phyloP scores from a whole-genome alignment of 2,888 invertebrate species.

The Sesia apiformis region DNA sequence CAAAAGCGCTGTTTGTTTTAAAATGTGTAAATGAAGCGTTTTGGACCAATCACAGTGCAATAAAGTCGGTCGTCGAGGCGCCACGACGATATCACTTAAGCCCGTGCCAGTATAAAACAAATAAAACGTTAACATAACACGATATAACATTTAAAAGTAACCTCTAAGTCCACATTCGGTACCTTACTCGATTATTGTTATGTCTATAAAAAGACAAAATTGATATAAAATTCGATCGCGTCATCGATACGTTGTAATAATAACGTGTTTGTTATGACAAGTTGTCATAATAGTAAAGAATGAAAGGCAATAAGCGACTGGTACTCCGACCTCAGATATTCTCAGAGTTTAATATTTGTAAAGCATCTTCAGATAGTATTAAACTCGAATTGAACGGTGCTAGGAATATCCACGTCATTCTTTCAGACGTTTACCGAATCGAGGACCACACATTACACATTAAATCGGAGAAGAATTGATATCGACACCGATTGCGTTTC shows the following conservation, averaged over 20 bases:
- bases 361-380: not conserved
- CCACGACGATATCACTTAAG: slow-evolving; percentile 4
- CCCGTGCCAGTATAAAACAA: not conserved
- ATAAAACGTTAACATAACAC: slow-evolving; percentile 10
- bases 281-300: slow-evolving; percentile 37
- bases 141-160: slow-evolving; percentile 1
- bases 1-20: slow-evolving; percentile 36
- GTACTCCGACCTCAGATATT: not conserved
- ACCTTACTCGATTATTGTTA: slow-evolving; percentile 1
- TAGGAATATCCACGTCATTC: slow-evolving; percentile 23
- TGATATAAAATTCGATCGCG: slow-evolving; percentile 27
- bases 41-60: slow-evolving; percentile 27
- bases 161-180: not conserved
- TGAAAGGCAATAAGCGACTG: not conserved
- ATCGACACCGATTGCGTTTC: slow-evolving; percentile 36
- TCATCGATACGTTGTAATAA: slow-evolving; percentile 41
- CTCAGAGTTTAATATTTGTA: not conserved
- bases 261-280: slow-evolving; percentile 39
- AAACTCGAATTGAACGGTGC: too few relatives aligned
- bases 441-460: slow-evolving; percentile 49
- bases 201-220: slow-evolving; percentile 26
- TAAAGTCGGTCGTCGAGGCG: slow-evolving; percentile 17
- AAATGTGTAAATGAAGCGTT: slow-evolving; percentile 42
- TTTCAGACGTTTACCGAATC: slow-evolving; percentile 25
- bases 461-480: slow-evolving; percentile 34